Evolutionary conservation across 2,113 vertebrate species (phyloP).

Genomic region (Trogon melanurus): DNA sequence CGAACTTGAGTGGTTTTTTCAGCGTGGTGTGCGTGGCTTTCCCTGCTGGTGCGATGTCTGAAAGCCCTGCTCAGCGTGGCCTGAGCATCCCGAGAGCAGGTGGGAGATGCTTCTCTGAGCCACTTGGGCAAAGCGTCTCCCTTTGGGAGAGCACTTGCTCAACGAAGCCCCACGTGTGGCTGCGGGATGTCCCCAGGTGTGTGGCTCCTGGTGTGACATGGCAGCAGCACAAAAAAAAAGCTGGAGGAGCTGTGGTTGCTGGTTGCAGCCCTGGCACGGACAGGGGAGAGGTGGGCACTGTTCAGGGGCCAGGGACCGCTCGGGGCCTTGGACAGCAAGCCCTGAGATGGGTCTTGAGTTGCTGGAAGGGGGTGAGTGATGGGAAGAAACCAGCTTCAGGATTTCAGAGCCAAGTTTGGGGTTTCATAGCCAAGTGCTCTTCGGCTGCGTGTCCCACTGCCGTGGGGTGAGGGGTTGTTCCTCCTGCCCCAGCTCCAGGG

Average conservation of each 20-base stretch:
- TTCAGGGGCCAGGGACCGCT: neutral
- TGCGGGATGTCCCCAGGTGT: neutral
- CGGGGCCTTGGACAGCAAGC: neutral
- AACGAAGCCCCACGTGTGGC: rapidly evolving
- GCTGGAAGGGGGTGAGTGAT: neutral
- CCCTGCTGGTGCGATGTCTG: neutral
- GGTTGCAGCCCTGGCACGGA: neutral
- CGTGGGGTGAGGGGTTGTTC: rapidly evolving
- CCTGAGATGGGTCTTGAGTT: neutral
- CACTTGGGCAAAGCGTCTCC: neutral
- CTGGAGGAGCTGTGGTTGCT: neutral
- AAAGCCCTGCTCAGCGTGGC: rapidly evolving
- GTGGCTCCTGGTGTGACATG: neutral
- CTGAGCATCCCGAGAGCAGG: neutral
- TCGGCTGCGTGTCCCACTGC: rapidly evolving
- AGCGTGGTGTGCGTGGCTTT: too few relatives aligned
- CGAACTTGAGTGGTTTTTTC: too few relatives aligned
- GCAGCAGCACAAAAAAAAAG: too few relatives aligned
- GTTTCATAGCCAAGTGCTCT: neutral
- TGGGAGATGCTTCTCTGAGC: rapidly evolving
- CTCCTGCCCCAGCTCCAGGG: neutral
- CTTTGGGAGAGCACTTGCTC: neutral
- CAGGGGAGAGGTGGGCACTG: neutral
- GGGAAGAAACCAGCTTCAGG: neutral
- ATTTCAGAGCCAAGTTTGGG: neutral